Base-by-base conservation (phyloP, 1,140 invertebrate species). In the Lasioglossum baleicum region DNA sequence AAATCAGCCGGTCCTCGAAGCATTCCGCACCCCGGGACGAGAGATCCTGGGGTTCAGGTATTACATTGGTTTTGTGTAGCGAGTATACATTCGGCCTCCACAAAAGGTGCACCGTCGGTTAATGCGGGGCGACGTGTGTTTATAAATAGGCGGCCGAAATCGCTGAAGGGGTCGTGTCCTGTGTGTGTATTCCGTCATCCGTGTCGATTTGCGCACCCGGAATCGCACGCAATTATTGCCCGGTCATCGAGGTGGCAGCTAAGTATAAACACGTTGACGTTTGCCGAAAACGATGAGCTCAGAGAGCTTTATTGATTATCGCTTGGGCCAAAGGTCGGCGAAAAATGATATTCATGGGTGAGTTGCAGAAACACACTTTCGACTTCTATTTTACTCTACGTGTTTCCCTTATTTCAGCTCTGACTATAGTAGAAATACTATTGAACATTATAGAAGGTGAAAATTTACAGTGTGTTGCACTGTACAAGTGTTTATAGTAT, bases 51-150 rank as follows among this genome's bases (percentile, higher is more conserved):
- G 77, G 70, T 80, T 80, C 77, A 78, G 85, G 83, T 87, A 82
- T 88, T 83, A 77, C 81, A 60, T 56, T 26, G 63, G 75, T 83
- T 87, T 84, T 78, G 76, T 73, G 83, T 83, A 77, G 66, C 75
- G 75, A 61, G 72, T 67, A 75, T 71, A 58, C 63, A 63, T 71
- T 74, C 67, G 76, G 31, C 60, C 40, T 73, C 68, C 85, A 87
- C 85, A 87, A 88, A 87, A 88, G 86, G 87, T 88, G 81, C 71
- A 64, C 73, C 75, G 83, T 76, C 82, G 83, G 83, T 83, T 88
- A 87, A 87, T 81, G 42, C 71, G 68, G 87, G 75, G 74, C 70
- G 87, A 88, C 86, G 83, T 87, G 81, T 88, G 86, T 88, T 88
- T 87, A 86, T 88, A 88, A 88, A 88, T 83, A 88, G 73, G 20